phyloP scores from a whole-genome alignment of 2,113 vertebrate species.

The Rhabdornis inornatus region DNA sequence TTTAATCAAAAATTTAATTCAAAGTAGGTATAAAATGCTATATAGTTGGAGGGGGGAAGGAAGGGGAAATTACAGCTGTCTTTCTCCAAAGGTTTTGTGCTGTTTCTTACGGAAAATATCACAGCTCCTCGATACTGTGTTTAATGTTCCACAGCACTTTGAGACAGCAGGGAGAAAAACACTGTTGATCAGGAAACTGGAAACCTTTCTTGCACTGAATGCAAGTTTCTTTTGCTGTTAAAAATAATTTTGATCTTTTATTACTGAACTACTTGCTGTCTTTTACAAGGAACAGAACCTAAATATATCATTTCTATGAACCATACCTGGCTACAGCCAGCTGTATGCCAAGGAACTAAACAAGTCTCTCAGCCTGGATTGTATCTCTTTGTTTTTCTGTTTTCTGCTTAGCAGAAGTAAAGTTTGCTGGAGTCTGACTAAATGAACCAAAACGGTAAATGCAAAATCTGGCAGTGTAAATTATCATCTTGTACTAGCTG shows the following conservation, averaged over 20 bases:
- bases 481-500: constrained; percentile 30
- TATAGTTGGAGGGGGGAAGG: not conserved
- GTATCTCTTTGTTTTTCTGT: not conserved
- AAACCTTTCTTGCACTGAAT: not conserved
- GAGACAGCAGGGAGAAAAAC: not conserved
- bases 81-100: not conserved
- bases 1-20: constrained; percentile 77
- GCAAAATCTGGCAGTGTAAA: constrained; percentile 16
- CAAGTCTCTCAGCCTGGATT: not conserved
- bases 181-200: not conserved
- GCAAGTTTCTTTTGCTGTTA: not conserved
- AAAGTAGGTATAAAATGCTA: constrained; percentile 56
- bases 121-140: not conserved
- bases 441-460: constrained; percentile 37
- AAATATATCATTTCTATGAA: not conserved
- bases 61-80: not conserved
- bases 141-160: not conserved
- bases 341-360: not conserved
- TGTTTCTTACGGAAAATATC: constrained; percentile 9
- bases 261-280: not conserved
- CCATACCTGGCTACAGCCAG: not conserved
- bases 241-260: constrained; percentile 20
- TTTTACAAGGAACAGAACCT: constrained; percentile 33
- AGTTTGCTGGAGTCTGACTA: constrained; percentile 28
- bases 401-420: constrained; percentile 17